These are phyloP conservation scores for Enteromius argenteus DNA, from an alignment of 2,797 vertebrate species.

Conservation along the genomic window DNA sequence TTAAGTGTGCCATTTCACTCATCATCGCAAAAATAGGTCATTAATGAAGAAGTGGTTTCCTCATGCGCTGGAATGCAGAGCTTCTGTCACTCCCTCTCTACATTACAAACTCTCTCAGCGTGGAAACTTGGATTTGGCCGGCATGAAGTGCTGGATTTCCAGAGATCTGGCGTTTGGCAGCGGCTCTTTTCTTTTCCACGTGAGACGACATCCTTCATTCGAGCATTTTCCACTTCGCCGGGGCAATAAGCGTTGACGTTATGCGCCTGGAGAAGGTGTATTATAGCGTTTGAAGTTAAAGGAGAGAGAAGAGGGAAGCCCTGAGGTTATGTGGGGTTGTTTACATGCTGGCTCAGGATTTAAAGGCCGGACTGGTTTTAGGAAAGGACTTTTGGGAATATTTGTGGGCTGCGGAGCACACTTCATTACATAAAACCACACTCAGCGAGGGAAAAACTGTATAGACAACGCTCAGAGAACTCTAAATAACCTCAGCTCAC, in stretches of 20 bases:
- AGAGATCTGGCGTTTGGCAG: conserved; percentile 31
- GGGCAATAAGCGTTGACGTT: background rate
- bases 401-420: conserved; percentile 6
- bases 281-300: background rate
- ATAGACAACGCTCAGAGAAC: background rate
- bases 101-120: conserved; percentile 29
- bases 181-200: conserved; percentile 28
- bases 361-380: conserved; percentile 4
- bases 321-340: background rate
- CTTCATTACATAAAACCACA: conserved; percentile 20
- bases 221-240: conserved; percentile 14
- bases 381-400: conserved; percentile 17
- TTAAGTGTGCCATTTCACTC: conserved; percentile 11
- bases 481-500: background rate
- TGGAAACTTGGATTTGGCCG: conserved; percentile 54
- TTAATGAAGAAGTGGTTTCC: conserved; percentile 29
- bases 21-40: conserved; percentile 18
- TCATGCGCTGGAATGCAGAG: conserved; percentile 29
- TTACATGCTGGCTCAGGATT: conserved; percentile 17
- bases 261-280: background rate
- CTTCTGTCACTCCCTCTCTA: conserved; percentile 17
- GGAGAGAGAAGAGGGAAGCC: background rate
- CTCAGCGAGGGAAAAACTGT: background rate
- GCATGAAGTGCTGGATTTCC: conserved; percentile 41
- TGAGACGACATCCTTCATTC: conserved; percentile 30